phyloP scores from a whole-genome alignment of 2,888 invertebrate genomes.

The Terebella lapidaria region DNA sequence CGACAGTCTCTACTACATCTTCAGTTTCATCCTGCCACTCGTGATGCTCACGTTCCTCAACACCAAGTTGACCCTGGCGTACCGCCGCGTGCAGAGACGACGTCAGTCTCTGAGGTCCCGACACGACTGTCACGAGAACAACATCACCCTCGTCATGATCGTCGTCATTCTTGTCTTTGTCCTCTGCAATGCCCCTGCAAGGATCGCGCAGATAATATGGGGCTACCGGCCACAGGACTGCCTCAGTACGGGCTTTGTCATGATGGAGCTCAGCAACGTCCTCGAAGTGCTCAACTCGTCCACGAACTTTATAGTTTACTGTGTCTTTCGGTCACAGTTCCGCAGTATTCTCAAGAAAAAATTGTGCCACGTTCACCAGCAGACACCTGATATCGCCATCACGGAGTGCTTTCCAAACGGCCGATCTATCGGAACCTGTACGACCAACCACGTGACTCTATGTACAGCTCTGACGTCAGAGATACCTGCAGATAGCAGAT shows the following conservation, averaged over 20 bases:
- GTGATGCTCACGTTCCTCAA: neutral
- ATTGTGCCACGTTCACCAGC: no score
- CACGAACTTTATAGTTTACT: no score
- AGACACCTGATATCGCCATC: no score
- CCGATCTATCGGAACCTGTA: no score
- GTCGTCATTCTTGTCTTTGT: no score
- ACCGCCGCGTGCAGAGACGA: neutral
- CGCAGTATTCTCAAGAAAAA: no score
- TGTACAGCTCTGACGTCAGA: no score
- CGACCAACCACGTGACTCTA: no score
- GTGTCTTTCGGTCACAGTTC: no score
- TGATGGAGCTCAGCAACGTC: slow-evolving; percentile 7
- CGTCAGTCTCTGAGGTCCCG: neutral
- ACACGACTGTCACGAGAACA: neutral
- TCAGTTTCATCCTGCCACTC: neutral
- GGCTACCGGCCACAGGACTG: slow-evolving; percentile 2
- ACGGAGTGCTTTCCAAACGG: no score
- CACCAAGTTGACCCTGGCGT: neutral
- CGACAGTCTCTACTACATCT: neutral
- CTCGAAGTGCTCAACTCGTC: slow-evolving; percentile 6
- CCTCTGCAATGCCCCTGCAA: slow-evolving; percentile 11
- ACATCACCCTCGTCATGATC: slow-evolving; percentile 13
- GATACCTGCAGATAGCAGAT: no score
- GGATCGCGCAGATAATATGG: slow-evolving; percentile 10
- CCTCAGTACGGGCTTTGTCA: neutral